phyloP scores from a whole-genome alignment of 2,113 vertebrate species.

The Lophius piscatorius region DNA sequence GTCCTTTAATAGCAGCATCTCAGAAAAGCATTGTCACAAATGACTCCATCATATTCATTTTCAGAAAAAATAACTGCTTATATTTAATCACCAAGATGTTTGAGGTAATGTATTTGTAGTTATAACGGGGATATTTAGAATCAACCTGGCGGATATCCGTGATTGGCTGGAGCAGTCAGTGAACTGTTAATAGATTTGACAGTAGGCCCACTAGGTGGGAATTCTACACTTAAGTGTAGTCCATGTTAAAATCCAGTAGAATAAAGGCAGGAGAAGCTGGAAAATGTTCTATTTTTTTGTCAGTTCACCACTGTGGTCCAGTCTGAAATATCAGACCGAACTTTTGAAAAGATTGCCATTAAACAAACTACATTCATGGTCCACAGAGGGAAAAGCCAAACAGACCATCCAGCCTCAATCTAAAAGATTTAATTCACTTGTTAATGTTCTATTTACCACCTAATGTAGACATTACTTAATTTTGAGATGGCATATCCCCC shows the following conservation, averaged over 20 bases:
- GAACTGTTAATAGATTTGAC: slow-evolving; percentile 50
- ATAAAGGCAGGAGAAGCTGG: slow-evolving; percentile 29
- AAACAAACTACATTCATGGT: no score
- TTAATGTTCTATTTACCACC: no score
- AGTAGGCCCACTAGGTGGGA: slow-evolving; percentile 49
- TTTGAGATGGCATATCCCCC: no score
- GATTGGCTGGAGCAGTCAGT: slow-evolving; percentile 34
- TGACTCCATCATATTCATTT: slow-evolving; percentile 53
- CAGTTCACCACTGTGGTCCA: no score
- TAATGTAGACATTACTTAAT: no score
- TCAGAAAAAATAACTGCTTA: slow-evolving; percentile 12
- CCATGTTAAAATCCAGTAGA: slow-evolving; percentile 42
- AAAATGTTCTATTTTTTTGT: no score
- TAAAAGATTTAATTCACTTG: no score
- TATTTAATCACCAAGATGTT: slow-evolving; percentile 46
- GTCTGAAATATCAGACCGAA: background rate
- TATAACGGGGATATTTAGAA: slow-evolving; percentile 23
- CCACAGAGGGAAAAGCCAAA: no score
- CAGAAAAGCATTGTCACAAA: slow-evolving; percentile 61
- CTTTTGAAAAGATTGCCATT: no score
- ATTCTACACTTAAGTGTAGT: slow-evolving; percentile 51
- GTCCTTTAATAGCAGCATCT: slow-evolving; percentile 62
- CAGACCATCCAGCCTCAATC: no score
- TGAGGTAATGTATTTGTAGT: slow-evolving; percentile 4
- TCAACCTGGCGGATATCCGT: slow-evolving; percentile 52